Conservation (phyloP, 2,888 invertebrate species). For the Osmoderma eremita region DNA sequence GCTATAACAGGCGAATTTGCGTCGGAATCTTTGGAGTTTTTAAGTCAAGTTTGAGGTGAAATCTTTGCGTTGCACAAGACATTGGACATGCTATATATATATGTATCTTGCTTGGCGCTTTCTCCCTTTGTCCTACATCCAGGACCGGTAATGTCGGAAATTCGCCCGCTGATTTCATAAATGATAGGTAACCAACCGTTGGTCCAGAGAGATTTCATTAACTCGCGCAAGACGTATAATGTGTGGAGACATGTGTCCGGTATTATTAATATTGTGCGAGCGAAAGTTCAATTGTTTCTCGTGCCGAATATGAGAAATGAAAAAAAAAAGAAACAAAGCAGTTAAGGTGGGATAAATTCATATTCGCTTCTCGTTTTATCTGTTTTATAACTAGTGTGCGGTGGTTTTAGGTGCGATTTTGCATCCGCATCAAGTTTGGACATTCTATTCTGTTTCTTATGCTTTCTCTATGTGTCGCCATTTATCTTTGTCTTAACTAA, state of each 20-base stretch:
- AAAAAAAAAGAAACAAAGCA: no score
- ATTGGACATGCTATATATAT: background rate
- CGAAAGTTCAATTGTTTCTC: constrained; percentile 16
- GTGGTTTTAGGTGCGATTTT: no score
- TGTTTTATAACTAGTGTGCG: no score
- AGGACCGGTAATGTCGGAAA: background rate
- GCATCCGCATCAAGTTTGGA: no score
- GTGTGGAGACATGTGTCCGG: constrained; percentile 13
- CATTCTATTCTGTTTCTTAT: no score
- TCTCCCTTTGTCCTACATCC: constrained; percentile 2
- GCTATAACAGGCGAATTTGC: background rate
- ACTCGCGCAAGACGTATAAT: background rate
- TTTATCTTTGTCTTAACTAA: no score
- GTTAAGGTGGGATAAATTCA: no score
- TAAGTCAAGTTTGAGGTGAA: constrained; percentile 1
- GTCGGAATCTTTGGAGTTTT: background rate
- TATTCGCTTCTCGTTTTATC: no score
- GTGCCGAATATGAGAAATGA: no score
- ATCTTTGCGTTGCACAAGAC: background rate
- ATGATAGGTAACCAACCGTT: constrained; percentile 1
- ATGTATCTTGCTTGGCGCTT: background rate
- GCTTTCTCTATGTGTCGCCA: no score
- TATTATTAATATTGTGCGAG: constrained; percentile 17
- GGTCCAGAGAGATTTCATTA: background rate
- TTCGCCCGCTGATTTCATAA: constrained; percentile 9